Conservation (phyloP, 2,113 vertebrate genomes). For the Hyaena hyaena region DNA sequence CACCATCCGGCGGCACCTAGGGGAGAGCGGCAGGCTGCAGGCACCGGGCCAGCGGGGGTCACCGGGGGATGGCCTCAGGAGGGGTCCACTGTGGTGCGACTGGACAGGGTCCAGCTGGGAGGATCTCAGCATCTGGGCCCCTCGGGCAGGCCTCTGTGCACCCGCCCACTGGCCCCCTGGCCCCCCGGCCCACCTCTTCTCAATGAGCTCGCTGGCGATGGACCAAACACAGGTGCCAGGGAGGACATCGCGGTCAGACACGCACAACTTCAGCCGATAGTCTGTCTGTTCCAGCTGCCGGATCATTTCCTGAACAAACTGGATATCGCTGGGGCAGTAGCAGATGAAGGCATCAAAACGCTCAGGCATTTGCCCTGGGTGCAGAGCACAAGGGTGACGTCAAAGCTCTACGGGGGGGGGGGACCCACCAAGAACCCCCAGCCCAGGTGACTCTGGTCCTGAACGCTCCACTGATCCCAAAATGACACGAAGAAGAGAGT, state of each 20-base stretch:
- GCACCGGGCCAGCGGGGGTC: background rate
- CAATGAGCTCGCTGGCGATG: constrained; percentile 97
- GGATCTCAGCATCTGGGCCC: background rate
- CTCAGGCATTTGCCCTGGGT: constrained; percentile 89
- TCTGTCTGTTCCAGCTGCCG: constrained; percentile 93
- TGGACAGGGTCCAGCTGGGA: background rate
- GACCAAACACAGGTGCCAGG: constrained; percentile 97
- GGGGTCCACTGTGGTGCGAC: background rate
- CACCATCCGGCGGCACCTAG: constrained; percentile 94
- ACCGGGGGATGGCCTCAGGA: background rate
- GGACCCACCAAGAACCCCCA: background rate
- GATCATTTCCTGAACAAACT: constrained; percentile 98
- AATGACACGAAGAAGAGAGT: background rate
- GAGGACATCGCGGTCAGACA: constrained; percentile 96
- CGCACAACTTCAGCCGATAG: constrained; percentile 94
- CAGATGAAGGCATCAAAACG: constrained; percentile 98
- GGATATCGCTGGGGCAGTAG: constrained; percentile 95
- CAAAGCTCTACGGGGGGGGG: background rate
- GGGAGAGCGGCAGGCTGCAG: background rate
- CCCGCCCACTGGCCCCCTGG: background rate
- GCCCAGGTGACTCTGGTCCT: background rate
- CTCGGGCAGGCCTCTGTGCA: background rate
- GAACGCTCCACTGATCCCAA: background rate
- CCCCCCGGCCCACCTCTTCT: constrained; percentile 88
- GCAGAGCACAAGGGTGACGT: background rate